phyloP scores from a whole-genome alignment of 2,888 invertebrate species.

The Loripinus fragilis region DNA sequence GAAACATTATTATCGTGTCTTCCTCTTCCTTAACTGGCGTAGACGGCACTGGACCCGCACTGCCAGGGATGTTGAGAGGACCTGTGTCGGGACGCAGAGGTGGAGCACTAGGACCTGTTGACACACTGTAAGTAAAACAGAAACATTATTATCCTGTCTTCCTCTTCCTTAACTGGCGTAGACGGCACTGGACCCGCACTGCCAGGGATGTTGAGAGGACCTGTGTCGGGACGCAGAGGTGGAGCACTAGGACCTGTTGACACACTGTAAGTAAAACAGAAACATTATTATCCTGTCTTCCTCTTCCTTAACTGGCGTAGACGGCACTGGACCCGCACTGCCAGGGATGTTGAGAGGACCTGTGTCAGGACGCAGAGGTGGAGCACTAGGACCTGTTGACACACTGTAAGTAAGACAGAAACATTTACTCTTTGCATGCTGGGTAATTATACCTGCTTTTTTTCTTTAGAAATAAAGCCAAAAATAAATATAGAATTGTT shows the following conservation, averaged over 20 bases:
- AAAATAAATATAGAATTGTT: no score
- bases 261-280: constrained; percentile 48
- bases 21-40: constrained; percentile 38
- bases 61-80: constrained; percentile 32
- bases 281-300: constrained; percentile 64
- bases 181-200: not conserved
- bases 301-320: constrained; percentile 19
- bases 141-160: constrained; percentile 63
- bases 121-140: constrained; percentile 49
- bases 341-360: constrained; percentile 36
- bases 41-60: not conserved
- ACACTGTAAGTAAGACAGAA: no score
- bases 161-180: constrained; percentile 26
- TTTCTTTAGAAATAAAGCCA: no score
- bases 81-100: constrained; percentile 36
- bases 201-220: constrained; percentile 34
- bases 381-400: constrained; percentile 35
- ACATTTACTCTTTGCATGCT: no score
- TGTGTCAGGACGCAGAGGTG: constrained; percentile 31
- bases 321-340: not conserved
- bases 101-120: constrained; percentile 33
- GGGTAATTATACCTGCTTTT: no score
- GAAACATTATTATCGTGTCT: constrained; percentile 60
- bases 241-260: constrained; percentile 37
- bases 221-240: constrained; percentile 33